Base-by-base conservation (phyloP, 2,888 invertebrate species). In the Mesopsocus fuscifrons region DNA sequence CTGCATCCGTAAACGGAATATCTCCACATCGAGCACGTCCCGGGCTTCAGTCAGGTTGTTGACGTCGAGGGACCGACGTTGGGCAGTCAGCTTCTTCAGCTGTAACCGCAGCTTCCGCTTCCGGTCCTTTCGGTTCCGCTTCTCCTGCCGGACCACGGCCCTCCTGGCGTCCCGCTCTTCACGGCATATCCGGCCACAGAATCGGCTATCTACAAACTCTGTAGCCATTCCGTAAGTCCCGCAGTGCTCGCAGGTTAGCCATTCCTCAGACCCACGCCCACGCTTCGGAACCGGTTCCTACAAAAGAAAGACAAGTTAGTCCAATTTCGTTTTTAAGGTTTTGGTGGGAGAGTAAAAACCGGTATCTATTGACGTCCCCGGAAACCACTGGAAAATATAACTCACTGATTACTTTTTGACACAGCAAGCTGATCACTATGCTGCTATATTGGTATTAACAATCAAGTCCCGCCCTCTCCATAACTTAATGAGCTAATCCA, bases 221-320 rank as follows among this genome's bases (percentile, higher is more conserved):
- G 77, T 74, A 2, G 76, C 74, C 57, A 84, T 69, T 9, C 88
- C 89, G 57, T 81, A 83, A 55, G 82, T 82, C 3, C 84, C 83
- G 59, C 91, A 91, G 34, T 77, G 77, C 46, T 77, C 71, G 56
- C 91, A 91, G 42, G 78, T 70, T 54, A 74, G 77, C 50, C 85
- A 67, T 34, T 82, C 79, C 53, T 82, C 77, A n/a, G 69, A 68
- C 9, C 41, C 26, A 20, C 17, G 34, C 15, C 15, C 30, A 30
- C n/a, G n/a, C 9, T n/a, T 30, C 30, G 9, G 30, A 11, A 30
- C 30, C 9, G n/a, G 30, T 30, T n/a, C n/a, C 30, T n/a, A 11
- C 30, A 30, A 30, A 30, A n/a, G 30, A n/a, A 30, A 30, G n/a
- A 30, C 9, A 30, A 30, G n/a, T 9, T 30, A 9, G n/a, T 11